A percentile compares a stretch with the other conserved stretches of the same genome.
phyloP scores from a whole-genome alignment of 1,140 invertebrate genomes.

The Rhagoletis zephyria region DNA sequence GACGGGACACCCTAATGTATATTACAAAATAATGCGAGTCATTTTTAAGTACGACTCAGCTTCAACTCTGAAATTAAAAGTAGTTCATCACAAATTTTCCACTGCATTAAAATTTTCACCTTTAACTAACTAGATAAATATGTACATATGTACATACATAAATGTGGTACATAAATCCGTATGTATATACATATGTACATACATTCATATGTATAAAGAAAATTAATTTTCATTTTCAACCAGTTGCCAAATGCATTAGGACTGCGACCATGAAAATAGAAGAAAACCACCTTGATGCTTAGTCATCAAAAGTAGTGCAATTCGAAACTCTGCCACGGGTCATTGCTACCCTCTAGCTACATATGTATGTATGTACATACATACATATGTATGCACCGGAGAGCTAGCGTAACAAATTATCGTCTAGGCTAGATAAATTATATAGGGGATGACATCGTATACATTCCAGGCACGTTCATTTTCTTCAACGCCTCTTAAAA shows the following conservation, averaged over 20 bases:
- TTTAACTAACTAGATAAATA: too few species aligned
- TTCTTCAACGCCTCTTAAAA: background rate
- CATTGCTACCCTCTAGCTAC: background rate
- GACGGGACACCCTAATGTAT: too few species aligned
- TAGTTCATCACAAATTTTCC: too few species aligned
- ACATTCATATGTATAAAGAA: background rate
- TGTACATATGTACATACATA: too few species aligned
- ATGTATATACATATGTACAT: background rate
- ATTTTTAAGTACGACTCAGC: too few species aligned
- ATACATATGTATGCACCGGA: background rate
- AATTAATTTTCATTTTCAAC: conserved; percentile 11
- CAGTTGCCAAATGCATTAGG: background rate
- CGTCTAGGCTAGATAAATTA: conserved; percentile 41
- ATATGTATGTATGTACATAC: too few species aligned
- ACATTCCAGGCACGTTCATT: conserved; percentile 20
- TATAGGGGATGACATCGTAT: conserved; percentile 14
- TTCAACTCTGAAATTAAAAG: too few species aligned
- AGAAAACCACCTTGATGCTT: conserved; percentile 28
- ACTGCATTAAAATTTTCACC: too few species aligned
- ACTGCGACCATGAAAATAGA: background rate
- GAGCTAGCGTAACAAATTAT: background rate
- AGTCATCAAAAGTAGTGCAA: background rate
- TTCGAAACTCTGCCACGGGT: background rate
- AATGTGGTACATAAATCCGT: too few species aligned
- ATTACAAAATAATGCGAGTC: too few species aligned